Percentiles rank a stretch among this genome's conserved stretches.
Conservation (phyloP, 92 coral and sea anemone species). For the Desmophyllum pertusum region DNA sequence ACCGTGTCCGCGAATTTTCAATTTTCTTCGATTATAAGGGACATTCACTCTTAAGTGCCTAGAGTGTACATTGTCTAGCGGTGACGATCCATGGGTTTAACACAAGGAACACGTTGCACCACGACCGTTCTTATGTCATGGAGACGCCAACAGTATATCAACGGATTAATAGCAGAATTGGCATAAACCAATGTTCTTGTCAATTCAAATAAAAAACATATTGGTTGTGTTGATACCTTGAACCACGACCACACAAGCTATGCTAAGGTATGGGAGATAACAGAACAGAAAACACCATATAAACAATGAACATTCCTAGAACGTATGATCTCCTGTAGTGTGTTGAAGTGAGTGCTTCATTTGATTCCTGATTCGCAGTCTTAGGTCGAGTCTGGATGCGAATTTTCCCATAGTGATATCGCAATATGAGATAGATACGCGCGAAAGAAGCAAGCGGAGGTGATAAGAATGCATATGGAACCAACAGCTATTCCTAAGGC, state of each 20-base stretch:
- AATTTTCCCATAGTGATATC: constrained; percentile 23
- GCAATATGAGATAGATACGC: constrained; percentile 20
- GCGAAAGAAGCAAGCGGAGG: constrained; percentile 21
- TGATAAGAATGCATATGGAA: constrained; percentile 6
- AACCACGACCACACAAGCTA: background rate
- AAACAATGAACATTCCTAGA: constrained; percentile 26
- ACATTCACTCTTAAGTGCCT: no score
- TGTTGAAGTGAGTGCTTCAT: background rate
- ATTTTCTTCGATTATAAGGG: no score
- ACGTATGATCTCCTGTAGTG: constrained; percentile 23
- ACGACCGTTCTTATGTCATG: constrained; percentile 10
- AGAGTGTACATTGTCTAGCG: no score
- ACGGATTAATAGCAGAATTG: constrained; percentile 29
- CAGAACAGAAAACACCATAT: constrained; percentile 20
- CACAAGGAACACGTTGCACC: background rate
- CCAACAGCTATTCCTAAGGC: constrained; percentile 19
- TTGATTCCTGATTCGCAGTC: background rate
- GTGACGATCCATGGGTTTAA: background rate
- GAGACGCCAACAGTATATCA: constrained; percentile 36
- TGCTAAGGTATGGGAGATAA: constrained; percentile 8
- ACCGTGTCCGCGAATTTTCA: no score
- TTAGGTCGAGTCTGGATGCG: background rate
- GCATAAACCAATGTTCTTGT: constrained; percentile 12
- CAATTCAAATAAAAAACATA: constrained; percentile 18
- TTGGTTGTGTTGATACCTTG: constrained; percentile 6